Evolutionary conservation across 2,797 vertebrate genomes (phyloP).

Genomic region (Semaprochilodus insignis): DNA sequence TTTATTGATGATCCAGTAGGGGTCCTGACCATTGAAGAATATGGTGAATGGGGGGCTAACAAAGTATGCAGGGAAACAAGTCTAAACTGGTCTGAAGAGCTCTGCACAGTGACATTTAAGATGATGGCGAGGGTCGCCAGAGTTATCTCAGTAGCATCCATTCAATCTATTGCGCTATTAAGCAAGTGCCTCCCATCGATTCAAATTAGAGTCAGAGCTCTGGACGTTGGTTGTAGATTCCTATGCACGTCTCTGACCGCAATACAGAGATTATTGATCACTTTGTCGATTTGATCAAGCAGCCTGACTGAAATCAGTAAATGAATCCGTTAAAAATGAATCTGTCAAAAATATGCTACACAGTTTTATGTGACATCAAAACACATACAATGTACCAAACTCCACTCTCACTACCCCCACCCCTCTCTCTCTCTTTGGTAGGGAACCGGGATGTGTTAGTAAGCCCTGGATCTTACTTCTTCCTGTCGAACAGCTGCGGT

Average conservation of each 20-base stretch:
- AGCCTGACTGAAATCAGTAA: neutral
- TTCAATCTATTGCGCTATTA: constrained; percentile 25
- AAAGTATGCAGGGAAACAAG: neutral
- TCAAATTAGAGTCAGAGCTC: constrained; percentile 29
- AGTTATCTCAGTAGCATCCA: constrained; percentile 2
- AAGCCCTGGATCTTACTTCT: constrained; percentile 83
- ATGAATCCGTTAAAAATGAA: neutral
- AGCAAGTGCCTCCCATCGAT: constrained; percentile 24
- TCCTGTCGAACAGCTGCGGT: constrained; percentile 82
- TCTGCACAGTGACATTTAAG: constrained; percentile 6
- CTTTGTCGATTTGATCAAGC: constrained; percentile 4
- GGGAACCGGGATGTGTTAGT: constrained; percentile 82
- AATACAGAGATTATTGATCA: constrained; percentile 31
- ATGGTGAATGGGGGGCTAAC: no score
- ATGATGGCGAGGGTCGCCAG: neutral
- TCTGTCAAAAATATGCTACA: no score
- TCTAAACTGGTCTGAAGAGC: neutral
- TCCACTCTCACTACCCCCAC: no score
- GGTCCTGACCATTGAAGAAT: no score
- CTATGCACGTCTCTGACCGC: constrained; percentile 8
- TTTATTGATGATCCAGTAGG: no score
- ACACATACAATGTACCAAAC: neutral
- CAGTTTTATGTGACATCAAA: neutral
- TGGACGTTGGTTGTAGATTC: constrained; percentile 14
- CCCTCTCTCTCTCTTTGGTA: constrained; percentile 38